A percentile compares a stretch with the other conserved stretches of the same genome.
phyloP scores from a whole-genome alignment of 2,113 vertebrate species.

The Hemichromis elongatus region DNA sequence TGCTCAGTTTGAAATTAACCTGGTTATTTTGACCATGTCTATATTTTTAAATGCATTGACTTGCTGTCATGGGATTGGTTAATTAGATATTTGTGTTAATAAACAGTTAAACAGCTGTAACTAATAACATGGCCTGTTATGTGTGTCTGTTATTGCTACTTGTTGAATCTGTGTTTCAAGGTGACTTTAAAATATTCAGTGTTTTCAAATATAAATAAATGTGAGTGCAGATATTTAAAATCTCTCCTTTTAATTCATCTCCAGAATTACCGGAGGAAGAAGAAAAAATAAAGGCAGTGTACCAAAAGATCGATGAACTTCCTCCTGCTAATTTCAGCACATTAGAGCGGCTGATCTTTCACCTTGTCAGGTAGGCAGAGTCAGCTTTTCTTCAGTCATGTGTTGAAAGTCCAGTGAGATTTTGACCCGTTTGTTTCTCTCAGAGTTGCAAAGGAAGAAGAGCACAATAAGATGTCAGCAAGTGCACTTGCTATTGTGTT shows the following conservation, averaged over 20 bases:
- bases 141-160: neutral
- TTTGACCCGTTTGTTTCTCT: neutral
- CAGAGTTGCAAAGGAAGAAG: slow-evolving; percentile 89
- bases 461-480: slow-evolving; percentile 90
- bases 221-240: neutral
- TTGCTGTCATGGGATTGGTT: neutral
- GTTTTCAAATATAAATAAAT: neutral
- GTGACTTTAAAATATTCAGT: neutral
- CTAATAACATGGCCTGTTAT: neutral
- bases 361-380: slow-evolving; percentile 85
- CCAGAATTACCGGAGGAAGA: slow-evolving; percentile 86
- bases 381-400: neutral
- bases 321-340: slow-evolving; percentile 83
- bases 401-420: neutral
- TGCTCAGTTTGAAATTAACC: neutral
- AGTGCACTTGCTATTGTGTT: slow-evolving; percentile 91
- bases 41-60: neutral
- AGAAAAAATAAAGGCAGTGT: slow-evolving; percentile 85
- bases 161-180: neutral
- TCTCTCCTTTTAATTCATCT: neutral
- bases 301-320: slow-evolving; percentile 86
- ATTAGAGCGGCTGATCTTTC: slow-evolving; percentile 91
- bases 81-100: neutral
- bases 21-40: neutral
- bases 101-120: neutral